A percentile compares a stretch with the other conserved stretches of the same genome.
phyloP scores from a whole-genome alignment of 2,888 invertebrate genomes.

The Pseudococcus viburni region DNA sequence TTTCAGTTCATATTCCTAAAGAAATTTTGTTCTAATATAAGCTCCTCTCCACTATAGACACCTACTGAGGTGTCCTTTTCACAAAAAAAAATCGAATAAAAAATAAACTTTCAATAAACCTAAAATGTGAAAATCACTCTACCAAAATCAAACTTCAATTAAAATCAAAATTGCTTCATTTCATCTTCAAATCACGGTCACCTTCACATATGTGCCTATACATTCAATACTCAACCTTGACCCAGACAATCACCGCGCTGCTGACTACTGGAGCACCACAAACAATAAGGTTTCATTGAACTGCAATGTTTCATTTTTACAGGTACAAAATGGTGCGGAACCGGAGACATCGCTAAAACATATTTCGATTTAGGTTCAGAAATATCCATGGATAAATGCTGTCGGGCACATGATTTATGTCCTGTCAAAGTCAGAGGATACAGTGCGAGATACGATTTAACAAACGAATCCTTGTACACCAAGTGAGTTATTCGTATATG shows the following conservation, averaged over 20 bases:
- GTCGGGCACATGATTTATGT: constrained; percentile 91
- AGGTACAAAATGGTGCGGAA: constrained; percentile 95
- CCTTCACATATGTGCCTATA: background rate
- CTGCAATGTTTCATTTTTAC: constrained; percentile 69
- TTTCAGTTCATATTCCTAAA: too few species aligned
- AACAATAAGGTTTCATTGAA: constrained; percentile 53
- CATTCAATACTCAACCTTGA: constrained; percentile 40
- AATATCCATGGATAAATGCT: constrained; percentile 82
- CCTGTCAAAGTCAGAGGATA: constrained; percentile 84
- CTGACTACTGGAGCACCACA: constrained; percentile 29
- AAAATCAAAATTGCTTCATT: background rate
- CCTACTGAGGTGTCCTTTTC: too few species aligned
- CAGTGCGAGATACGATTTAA: constrained; percentile 83
- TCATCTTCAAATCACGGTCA: background rate
- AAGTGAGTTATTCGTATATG: constrained; percentile 74
- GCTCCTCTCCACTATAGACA: too few species aligned
- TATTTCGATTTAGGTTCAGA: constrained; percentile 89
- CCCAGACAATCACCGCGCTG: constrained; percentile 8
- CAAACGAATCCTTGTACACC: constrained; percentile 87
- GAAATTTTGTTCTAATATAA: too few species aligned
- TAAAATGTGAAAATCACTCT: too few species aligned
- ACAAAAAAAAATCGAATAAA: too few species aligned
- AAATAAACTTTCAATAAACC: too few species aligned
- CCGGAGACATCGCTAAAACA: constrained; percentile 87
- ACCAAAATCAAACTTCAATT: background rate